Evolutionary conservation across 2,888 invertebrate genomes (phyloP), one percentile per base, ranked within the genome.

Genomic region (Leucophora obtusa): DNA sequence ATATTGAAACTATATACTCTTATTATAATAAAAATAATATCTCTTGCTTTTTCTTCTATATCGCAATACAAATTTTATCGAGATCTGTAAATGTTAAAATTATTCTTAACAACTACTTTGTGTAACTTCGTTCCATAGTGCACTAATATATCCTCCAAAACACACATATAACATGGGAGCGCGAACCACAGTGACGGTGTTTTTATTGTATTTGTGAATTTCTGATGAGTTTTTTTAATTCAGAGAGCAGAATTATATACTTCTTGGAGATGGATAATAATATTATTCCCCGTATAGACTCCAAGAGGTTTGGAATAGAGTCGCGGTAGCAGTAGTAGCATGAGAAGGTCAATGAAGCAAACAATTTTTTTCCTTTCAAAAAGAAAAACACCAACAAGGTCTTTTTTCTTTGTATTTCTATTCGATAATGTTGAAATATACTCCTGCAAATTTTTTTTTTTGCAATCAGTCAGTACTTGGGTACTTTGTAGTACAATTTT

Each of bases 311-410:
- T 38, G 43, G 14, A n/a, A n/a, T 47, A 47, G 43, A 14, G 43
- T 7, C n/a, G 43, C 6, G 5, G n/a, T 72, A 63, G 80, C 28
- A 21, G 6, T 28, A 6, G 59, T 43, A 63, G 80, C 35, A 69
- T 76, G 72, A 76, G 76, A 76, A 80, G 80, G 80, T 80, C 80
- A 80, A 80, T 76, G 76, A 62, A 72, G 80, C 68, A 71, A 54
- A n/a, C n/a, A 58, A 6, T 59, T 53, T 18, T 43, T 28, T 24
- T 24, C 24, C 24, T 2, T 24, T 28, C 6, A 35, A 35, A 35
- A 35, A 35, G 7, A 7, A 35, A 35, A 35, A 2, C 8, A 35
- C 8, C 35, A 35, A 35, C 7, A 8, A 5, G 10, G 8, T 15
- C n/a, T 66, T 53, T 15, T 28, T 28, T 28, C 28, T 11, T 24